A percentile compares a stretch with the other conserved stretches of the same genome.
phyloP scores from a whole-genome alignment of 2,113 vertebrate genomes.

The Pseudonaja textilis region DNA sequence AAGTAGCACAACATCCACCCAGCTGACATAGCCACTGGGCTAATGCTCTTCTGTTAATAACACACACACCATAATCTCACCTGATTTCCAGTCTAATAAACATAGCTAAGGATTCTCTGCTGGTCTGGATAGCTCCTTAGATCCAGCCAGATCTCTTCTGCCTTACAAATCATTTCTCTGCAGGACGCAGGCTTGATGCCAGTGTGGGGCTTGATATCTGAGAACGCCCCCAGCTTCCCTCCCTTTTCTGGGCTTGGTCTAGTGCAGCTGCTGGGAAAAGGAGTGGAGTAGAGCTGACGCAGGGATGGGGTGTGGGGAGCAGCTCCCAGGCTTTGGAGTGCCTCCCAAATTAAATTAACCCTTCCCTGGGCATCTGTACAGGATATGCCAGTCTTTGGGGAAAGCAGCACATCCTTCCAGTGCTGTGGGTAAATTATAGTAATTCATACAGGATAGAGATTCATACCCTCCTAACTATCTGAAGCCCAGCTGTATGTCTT shows the following conservation, averaged over 20 bases:
- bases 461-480: neutral
- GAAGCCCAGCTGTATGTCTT: neutral
- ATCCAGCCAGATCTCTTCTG: neutral
- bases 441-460: constrained; percentile 16
- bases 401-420: constrained; percentile 1
- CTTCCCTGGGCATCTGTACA: constrained; percentile 15
- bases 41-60: neutral
- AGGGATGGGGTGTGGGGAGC: constrained; percentile 33
- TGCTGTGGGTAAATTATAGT: constrained; percentile 11
- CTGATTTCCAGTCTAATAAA: neutral
- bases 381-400: constrained; percentile 22
- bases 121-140: neutral
- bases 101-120: neutral
- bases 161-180: constrained; percentile 1
- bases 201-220: constrained; percentile 15
- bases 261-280: constrained; percentile 39
- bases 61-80: neutral
- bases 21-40: too few species aligned
- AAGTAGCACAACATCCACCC: neutral
- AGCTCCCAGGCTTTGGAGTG: constrained; percentile 21
- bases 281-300: constrained; percentile 21
- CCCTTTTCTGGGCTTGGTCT: constrained; percentile 26
- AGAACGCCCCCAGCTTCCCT: constrained; percentile 21
- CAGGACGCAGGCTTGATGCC: constrained; percentile 28
- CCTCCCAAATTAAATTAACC: constrained; percentile 16